These are phyloP conservation scores for Loxodonta africana DNA, from an alignment of 2,113 vertebrate genomes.

Conservation along the genomic window DNA sequence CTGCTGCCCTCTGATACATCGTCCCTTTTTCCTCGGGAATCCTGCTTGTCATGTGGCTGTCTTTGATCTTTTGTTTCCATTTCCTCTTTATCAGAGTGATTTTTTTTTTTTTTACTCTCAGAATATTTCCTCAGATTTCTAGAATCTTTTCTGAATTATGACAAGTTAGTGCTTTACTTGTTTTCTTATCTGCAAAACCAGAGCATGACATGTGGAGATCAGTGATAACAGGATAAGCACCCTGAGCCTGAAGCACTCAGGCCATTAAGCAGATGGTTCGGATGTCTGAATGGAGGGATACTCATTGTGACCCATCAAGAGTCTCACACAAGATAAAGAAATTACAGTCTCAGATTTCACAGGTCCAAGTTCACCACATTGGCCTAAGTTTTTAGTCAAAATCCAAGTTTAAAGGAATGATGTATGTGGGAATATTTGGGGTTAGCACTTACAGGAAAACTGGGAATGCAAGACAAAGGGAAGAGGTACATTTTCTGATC, in stretches of 20 bases:
- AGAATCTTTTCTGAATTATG: not conserved
- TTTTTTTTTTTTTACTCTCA: not conserved
- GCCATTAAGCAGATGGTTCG: too few species aligned
- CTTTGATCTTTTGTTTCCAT: not conserved
- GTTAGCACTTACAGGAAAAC: not conserved
- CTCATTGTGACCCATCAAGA: not conserved
- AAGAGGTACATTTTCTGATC: not conserved
- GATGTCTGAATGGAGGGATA: not conserved
- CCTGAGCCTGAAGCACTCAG: not conserved
- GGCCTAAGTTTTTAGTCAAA: conserved; percentile 11
- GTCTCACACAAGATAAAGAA: not conserved
- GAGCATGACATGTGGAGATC: not conserved
- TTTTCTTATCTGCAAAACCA: not conserved
- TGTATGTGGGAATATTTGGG: not conserved
- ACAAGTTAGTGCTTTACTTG: not conserved
- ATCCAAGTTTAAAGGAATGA: not conserved
- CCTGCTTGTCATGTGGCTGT: conserved; percentile 25
- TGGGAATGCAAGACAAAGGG: not conserved
- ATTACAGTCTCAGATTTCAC: not conserved
- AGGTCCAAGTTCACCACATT: not conserved
- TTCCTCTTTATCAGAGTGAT: conserved; percentile 21
- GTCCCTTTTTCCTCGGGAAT: conserved; percentile 7
- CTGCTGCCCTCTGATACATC: not conserved
- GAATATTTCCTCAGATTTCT: not conserved
- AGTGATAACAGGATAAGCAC: not conserved